Conservation (phyloP, 2,888 invertebrate species). For the Torymus aiolomorphi region DNA sequence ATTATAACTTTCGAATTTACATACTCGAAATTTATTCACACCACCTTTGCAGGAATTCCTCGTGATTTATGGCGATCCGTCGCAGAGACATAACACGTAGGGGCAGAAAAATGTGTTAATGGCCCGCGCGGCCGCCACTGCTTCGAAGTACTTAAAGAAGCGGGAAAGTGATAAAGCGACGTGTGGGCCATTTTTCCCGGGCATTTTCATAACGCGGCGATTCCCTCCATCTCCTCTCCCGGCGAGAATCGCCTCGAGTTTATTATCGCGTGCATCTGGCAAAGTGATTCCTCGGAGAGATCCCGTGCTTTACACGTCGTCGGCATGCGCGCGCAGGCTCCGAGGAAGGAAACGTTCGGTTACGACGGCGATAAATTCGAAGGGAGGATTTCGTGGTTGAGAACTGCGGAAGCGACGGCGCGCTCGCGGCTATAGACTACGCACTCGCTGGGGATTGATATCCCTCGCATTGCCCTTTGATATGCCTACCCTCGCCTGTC, state of each 20-base stretch:
- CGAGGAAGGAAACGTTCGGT: constrained; percentile 69
- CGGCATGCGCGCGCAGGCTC: constrained; percentile 72
- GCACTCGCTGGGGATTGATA: constrained; percentile 68
- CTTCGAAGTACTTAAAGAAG: no score
- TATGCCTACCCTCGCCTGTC: constrained; percentile 62
- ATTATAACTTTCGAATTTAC: no score
- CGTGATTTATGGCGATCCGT: no score
- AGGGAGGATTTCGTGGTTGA: constrained; percentile 72
- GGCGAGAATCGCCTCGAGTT: constrained; percentile 19
- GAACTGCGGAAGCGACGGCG: constrained; percentile 70
- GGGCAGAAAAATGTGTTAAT: no score
- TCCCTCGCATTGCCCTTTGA: constrained; percentile 74
- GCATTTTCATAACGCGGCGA: background rate
- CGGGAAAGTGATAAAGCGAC: no score
- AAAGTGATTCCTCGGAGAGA: constrained; percentile 46
- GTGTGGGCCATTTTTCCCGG: no score
- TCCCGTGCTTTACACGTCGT: constrained; percentile 44
- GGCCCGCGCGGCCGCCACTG: no score
- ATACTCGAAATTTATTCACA: no score
- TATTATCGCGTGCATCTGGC: constrained; percentile 47
- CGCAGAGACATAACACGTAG: no score
- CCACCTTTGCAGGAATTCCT: no score
- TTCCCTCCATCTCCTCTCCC: background rate
- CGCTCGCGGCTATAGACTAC: constrained; percentile 52
- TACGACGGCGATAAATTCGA: constrained; percentile 71